Evolutionary conservation across 2,797 vertebrate species (phyloP), one percentile per base, ranked within the genome.

Genomic region (Gymnocypris eckloni): DNA sequence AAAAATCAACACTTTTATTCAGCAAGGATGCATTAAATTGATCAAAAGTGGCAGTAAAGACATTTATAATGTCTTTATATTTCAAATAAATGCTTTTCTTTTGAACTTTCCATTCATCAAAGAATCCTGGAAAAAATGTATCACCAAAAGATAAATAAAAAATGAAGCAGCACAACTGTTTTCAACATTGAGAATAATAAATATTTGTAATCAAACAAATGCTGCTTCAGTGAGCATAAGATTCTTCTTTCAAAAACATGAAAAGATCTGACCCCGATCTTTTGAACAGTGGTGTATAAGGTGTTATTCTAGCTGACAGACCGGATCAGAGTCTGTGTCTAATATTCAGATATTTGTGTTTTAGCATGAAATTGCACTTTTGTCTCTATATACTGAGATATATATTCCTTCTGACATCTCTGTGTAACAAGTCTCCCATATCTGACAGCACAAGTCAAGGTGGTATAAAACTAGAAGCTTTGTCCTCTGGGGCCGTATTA

Each of bases 381-480:
- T 54, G 28, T 50, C 16, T 16, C 16, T 33, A 20, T 54, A 37
- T 54, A 12, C 12, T 50, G 18, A 37, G 11, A 37, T 37, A 76
- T 37, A 76, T 20, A 76, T 50, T 9, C 43, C 33, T 37, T 67
- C 66, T 67, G 66, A 67, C 28, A 37, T 4, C 43, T n/a, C 43
- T 25, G 28, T 76, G 48, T 37, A 50, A 54, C 48, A 54, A 54
- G 8, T 52, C 28, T 54, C 61, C 25, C 43, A 66, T 67, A 33
- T 69, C 64, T 81, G 45, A 69, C 28, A 50, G 45, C 64, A 22
- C 25, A 79, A 48, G 25, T 80, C 78, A 50, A 81, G 48, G 45
- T 52, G 12, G 6, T 52, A 43, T 71, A 41, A 28, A 61, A 61
- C 37, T 61, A 25, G 4, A 79, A 61, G 43, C 77, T 41, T 28